Evolutionary conservation across 2,888 invertebrate genomes (phyloP).

Genomic region (Beris morrisii): DNA sequence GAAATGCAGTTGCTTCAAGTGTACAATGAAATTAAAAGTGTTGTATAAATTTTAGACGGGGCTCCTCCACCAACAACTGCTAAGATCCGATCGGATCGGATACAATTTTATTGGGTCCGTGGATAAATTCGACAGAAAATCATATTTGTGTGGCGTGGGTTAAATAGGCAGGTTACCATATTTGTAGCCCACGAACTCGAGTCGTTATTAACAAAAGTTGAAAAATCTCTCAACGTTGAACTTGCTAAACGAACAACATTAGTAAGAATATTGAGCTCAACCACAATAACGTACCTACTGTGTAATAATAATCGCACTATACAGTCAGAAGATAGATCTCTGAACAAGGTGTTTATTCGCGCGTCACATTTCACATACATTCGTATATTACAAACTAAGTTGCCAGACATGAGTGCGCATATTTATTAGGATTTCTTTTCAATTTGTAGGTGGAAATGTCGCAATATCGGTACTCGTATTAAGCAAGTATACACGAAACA

Average conservation of each 20-base stretch:
- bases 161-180: background rate
- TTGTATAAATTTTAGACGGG: background rate
- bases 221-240: conserved; percentile 2
- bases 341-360: background rate
- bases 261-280: background rate
- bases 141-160: background rate
- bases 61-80: background rate
- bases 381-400: background rate
- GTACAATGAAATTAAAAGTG: background rate
- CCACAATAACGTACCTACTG: background rate
- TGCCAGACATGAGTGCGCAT: background rate
- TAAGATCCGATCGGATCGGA: background rate
- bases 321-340: background rate
- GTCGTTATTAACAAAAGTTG: background rate
- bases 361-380: background rate
- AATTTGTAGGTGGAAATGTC: conserved; percentile 32
- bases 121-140: background rate
- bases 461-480: conserved; percentile 10
- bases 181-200: background rate
- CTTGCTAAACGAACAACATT: background rate
- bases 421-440: conserved; percentile 20
- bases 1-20: background rate
- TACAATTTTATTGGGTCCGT: too few species aligned
- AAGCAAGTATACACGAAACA: too few species aligned
- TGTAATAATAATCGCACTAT: background rate